Evolutionary conservation across 2,888 invertebrate genomes (phyloP).

Genomic region (Lasioglossum figueresi): DNA sequence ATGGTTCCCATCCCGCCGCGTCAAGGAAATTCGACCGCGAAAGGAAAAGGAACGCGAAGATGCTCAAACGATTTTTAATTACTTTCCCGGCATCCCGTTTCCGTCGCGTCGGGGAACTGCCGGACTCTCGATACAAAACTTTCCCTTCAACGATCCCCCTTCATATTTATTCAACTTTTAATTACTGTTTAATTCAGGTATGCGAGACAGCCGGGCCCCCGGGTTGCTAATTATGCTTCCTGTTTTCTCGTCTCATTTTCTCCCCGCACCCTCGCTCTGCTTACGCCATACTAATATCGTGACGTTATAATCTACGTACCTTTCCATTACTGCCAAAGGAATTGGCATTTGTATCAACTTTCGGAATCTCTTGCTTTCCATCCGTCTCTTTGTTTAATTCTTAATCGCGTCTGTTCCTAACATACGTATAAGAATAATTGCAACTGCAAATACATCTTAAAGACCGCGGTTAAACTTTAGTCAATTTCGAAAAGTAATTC

Average conservation of each 20-base stretch:
- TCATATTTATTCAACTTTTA: slow-evolving; percentile 47
- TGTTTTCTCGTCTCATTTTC: neutral
- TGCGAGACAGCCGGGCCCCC: neutral
- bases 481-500: neutral
- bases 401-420: too few species aligned
- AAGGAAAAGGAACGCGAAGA: neutral
- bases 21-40: neutral
- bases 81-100: slow-evolving; percentile 20
- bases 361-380: neutral
- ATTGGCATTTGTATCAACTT: neutral
- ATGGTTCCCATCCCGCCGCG: neutral
- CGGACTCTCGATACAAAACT: slow-evolving; percentile 8
- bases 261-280: too few species aligned
- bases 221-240: slow-evolving; percentile 29
- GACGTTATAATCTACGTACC: neutral
- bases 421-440: too few species aligned
- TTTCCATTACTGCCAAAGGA: neutral
- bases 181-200: slow-evolving; percentile 38
- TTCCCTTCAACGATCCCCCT: neutral
- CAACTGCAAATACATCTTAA: too few species aligned
- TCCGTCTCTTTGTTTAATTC: neutral
- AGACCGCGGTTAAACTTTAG: too few species aligned
- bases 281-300: neutral
- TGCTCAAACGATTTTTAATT: slow-evolving; percentile 47
- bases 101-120: neutral